These are phyloP conservation scores for Phalacrocorax pelagicus DNA, from an alignment of 2,113 vertebrate genomes.

Conservation along the genomic window DNA sequence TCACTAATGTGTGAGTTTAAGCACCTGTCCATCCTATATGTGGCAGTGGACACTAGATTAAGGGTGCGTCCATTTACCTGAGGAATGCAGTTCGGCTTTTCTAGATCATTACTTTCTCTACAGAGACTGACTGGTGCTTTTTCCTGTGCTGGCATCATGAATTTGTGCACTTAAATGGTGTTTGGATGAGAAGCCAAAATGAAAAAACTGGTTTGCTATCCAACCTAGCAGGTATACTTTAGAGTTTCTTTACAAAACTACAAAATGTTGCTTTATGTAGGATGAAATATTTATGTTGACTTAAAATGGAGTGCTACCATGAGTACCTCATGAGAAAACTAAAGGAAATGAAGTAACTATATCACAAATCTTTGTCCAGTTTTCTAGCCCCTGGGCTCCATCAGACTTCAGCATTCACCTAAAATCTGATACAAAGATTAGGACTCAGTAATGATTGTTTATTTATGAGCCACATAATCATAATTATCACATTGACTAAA, in stretches of 20 bases:
- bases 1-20: neutral
- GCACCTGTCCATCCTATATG: neutral
- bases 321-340: neutral
- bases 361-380: neutral
- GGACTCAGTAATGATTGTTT: neutral
- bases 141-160: neutral
- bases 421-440: neutral
- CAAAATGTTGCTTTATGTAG: neutral
- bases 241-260: neutral
- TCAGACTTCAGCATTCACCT: neutral
- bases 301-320: neutral
- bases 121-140: neutral
- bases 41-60: neutral
- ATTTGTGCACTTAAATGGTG: neutral
- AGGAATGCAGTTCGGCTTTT: neutral
- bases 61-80: neutral
- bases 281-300: neutral
- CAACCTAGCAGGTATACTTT: neutral
- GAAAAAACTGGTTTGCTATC: neutral
- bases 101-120: neutral
- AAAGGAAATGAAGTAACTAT: neutral
- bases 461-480: neutral
- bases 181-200: neutral
- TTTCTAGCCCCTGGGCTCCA: neutral
- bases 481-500: neutral